Evolutionary conservation across 1,140 invertebrate species (phyloP), one percentile per base, ranked within the genome.

Genomic region (Tenebrio molitor): DNA sequence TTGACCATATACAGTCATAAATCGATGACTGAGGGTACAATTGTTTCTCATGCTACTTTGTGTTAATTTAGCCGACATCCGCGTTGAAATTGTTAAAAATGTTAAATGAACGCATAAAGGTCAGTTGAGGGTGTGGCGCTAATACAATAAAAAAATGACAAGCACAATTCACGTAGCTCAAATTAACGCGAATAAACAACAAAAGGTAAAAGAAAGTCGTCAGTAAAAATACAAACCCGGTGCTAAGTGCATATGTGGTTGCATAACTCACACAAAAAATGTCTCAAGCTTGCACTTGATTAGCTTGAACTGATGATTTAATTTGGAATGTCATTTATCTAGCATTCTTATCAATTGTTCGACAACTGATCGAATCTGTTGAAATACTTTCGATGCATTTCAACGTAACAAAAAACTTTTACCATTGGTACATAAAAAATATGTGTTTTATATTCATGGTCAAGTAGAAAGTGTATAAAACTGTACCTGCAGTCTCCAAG

Each of bases 381-480:
- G 10, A 1, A 58, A 58, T 14, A 58, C 50, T 29, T 58, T 58
- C 50, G 50, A 12, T 53, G 36, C 12, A n/a, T 7, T 53, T 53
- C 46, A 21, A 39, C 36, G 36, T 39, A 39, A 39, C 36, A 39
- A 39, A 39, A 39, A 5, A 29, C 50, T 58, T 58, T 58, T 58
- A 58, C 50, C 50, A 25, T 58, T 58, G 50, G 21, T 58, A 14
- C 50, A 58, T 58, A 58, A 58, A 58, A 58, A 58, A 33, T 53
- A 8, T 25, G 17, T n/a, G 29, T 58, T 58, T 58, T 58, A 29
- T 29, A 58, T 25, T 58, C 50, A 58, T 58, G 50, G 50, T 58
- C 50, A 58, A 58, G 50, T 58, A 58, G 50, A 58, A 58, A 58
- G 50, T 58, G 50, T 23, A 33, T 58, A 58, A 58, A 58, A 58